A percentile compares a stretch with the other conserved stretches of the same genome.
Conservation (phyloP, 2,113 vertebrate species). For the Eulacestoma nigropectus region DNA sequence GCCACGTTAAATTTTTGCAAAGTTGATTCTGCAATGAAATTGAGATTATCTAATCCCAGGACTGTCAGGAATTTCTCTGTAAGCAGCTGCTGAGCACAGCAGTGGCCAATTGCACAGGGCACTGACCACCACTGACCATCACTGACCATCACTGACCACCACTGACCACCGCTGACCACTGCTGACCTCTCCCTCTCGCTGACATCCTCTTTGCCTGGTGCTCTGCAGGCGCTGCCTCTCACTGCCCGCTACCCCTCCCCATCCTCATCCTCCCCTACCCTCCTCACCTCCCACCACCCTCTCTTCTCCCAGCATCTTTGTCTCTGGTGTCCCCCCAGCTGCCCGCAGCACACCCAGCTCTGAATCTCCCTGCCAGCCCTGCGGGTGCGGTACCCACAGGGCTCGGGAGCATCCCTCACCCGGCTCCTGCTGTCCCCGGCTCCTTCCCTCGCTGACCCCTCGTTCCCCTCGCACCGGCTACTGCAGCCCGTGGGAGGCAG, state of each 20-base stretch:
- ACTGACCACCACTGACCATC: rapidly evolving
- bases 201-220: rapidly evolving
- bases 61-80: background rate
- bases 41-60: background rate
- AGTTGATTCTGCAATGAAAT: background rate
- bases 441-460: background rate
- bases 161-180: rapidly evolving
- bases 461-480: rapidly evolving
- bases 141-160: background rate
- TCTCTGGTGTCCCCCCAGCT: background rate
- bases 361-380: background rate
- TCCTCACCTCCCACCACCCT: background rate
- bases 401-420: background rate
- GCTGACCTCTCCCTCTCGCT: background rate
- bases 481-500: background rate
- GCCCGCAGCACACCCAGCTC: background rate
- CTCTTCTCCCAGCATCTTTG: background rate
- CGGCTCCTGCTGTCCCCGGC: background rate
- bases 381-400: rapidly evolving
- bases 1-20: rapidly evolving
- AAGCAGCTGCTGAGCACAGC: rapidly evolving
- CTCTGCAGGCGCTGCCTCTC: background rate
- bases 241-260: rapidly evolving
- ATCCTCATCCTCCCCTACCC: background rate
- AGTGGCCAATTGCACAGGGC: rapidly evolving